These are phyloP conservation scores for Drosophila teissieri DNA, from an alignment of 1,140 invertebrate genomes.

Conservation along the genomic window DNA sequence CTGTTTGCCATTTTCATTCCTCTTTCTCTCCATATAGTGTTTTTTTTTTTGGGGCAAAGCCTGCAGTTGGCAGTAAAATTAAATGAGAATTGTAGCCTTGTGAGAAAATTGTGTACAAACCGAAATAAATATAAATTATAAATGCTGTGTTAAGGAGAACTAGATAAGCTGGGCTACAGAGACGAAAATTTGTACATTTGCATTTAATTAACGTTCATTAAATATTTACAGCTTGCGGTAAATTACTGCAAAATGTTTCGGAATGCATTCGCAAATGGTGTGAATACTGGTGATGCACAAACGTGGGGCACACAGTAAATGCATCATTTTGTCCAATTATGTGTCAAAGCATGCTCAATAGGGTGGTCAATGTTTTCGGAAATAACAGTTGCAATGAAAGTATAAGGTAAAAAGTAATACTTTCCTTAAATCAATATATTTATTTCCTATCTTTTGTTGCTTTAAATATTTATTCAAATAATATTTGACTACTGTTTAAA, in stretches of 20 bases:
- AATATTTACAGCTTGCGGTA: conserved; percentile 81
- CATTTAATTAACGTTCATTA: conserved; percentile 82
- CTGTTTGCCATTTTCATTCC: conserved; percentile 23
- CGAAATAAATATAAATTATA: conserved; percentile 30
- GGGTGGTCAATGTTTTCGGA: background rate
- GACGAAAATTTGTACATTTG: conserved; percentile 49
- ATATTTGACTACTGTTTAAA: too few relatives aligned
- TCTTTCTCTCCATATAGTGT: background rate
- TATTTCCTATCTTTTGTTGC: too few relatives aligned
- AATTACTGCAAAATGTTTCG: conserved; percentile 56
- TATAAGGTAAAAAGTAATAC: too few relatives aligned
- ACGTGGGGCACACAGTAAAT: conserved; percentile 11
- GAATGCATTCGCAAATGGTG: conserved; percentile 24
- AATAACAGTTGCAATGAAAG: too few relatives aligned
- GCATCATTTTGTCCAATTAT: background rate
- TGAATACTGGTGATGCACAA: conserved; percentile 1
- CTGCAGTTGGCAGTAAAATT: conserved; percentile 71
- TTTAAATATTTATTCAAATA: background rate
- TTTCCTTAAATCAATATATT: too few relatives aligned
- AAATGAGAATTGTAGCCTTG: conserved; percentile 62
- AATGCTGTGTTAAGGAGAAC: conserved; percentile 9
- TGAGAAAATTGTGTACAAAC: conserved; percentile 4
- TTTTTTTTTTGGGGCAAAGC: conserved; percentile 1
- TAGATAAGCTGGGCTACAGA: conserved; percentile 15
- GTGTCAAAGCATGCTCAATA: background rate